These are phyloP conservation scores for Diachrysia chrysitis DNA, from an alignment of 2,888 invertebrate species.

Conservation along the genomic window DNA sequence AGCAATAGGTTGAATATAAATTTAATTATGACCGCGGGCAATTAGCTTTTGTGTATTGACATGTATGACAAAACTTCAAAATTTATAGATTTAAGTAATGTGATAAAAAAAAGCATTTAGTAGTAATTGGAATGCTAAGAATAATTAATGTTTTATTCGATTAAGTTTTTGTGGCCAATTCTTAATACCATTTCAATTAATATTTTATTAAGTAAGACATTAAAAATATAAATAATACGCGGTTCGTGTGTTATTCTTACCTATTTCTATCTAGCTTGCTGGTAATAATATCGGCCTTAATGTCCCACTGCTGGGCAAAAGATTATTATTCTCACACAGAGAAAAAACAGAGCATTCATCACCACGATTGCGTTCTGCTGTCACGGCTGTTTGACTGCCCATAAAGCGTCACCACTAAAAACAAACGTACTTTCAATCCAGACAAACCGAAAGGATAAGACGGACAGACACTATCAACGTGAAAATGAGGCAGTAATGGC, in stretches of 20 bases:
- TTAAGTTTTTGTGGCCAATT: conserved; percentile 32
- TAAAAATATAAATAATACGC: background rate
- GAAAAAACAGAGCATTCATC: too few relatives aligned
- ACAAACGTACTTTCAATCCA: background rate
- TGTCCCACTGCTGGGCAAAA: too few relatives aligned
- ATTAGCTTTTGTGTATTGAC: conserved; percentile 38
- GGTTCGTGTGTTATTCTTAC: too few relatives aligned
- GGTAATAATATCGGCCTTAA: too few relatives aligned
- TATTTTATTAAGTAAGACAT: background rate
- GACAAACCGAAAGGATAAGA: background rate
- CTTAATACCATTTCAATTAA: conserved; percentile 14
- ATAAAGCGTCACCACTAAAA: background rate
- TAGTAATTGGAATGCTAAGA: conserved; percentile 21
- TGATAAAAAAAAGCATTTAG: conserved; percentile 11
- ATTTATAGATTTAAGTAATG: conserved; percentile 23
- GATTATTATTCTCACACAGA: too few relatives aligned
- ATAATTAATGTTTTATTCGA: conserved; percentile 10
- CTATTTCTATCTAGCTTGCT: too few relatives aligned
- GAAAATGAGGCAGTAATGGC: background rate
- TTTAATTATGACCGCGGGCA: conserved; percentile 33
- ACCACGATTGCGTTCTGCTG: too few relatives aligned
- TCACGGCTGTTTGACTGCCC: too few relatives aligned
- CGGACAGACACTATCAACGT: conserved; percentile 5
- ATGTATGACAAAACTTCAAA: conserved; percentile 39
- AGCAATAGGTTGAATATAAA: conserved; percentile 18